These are phyloP conservation scores for Tetrax tetrax DNA, from an alignment of 2,113 vertebrate species.

Conservation along the genomic window DNA sequence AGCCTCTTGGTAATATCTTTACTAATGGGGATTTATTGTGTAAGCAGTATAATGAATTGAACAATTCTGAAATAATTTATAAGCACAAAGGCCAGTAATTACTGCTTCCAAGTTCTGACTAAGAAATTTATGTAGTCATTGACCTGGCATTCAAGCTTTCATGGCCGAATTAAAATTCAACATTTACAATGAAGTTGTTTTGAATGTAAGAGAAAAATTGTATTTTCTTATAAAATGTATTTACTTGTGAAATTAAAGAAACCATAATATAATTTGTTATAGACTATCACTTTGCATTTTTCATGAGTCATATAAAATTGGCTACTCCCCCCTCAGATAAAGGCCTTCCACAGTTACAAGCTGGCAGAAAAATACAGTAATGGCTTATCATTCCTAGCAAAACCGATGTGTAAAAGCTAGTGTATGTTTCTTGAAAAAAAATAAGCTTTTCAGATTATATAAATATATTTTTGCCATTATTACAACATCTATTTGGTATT, in stretches of 20 bases:
- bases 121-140: conserved; percentile 24
- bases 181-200: background rate
- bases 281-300: background rate
- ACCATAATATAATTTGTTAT: background rate
- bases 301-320: background rate
- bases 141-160: background rate
- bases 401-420: background rate
- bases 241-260: conserved; percentile 8
- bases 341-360: background rate
- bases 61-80: background rate
- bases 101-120: background rate
- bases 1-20: background rate
- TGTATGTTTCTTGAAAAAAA: background rate
- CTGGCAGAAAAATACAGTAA: background rate
- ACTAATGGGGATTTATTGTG: background rate
- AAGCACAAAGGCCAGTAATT: conserved; percentile 40
- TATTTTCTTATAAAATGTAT: background rate
- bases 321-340: background rate
- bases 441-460: background rate
- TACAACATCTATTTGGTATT: background rate
- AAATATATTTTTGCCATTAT: background rate
- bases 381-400: background rate
- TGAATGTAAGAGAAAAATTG: background rate
- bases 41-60: conserved; percentile 16
- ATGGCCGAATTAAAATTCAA: conserved; percentile 15